These are phyloP conservation scores for Lepidothrix coronata DNA, from an alignment of 2,113 vertebrate genomes.

Conservation along the genomic window DNA sequence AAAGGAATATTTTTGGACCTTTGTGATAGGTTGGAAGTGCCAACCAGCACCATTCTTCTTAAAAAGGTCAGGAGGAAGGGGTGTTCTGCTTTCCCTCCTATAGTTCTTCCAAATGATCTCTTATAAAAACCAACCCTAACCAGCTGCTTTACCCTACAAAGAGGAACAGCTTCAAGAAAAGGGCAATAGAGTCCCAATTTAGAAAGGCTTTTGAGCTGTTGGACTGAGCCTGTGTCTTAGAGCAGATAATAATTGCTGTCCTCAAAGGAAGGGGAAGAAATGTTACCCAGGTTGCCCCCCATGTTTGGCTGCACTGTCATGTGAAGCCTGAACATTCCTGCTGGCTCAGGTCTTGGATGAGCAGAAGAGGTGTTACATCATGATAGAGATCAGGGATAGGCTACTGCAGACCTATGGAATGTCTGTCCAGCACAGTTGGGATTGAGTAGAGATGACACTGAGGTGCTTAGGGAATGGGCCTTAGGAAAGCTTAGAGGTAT, in stretches of 20 bases:
- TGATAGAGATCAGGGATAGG: background rate
- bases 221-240: background rate
- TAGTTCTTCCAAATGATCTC: background rate
- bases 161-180: background rate
- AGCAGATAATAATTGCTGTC: background rate
- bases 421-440: background rate
- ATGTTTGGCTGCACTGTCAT: background rate
- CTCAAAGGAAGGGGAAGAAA: background rate
- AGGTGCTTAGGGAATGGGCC: background rate
- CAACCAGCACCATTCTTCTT: conserved; percentile 26
- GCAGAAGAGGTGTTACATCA: background rate
- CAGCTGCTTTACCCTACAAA: background rate
- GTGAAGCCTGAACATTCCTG: background rate
- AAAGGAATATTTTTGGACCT: conserved; percentile 60
- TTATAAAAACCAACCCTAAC: background rate
- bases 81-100: background rate
- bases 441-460: background rate
- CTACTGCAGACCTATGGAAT: background rate
- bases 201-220: background rate
- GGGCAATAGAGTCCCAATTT: background rate
- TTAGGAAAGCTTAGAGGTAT: background rate
- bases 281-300: background rate
- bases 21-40: conserved; percentile 62
- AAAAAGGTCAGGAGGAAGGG: conserved; percentile 66
- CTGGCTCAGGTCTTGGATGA: background rate